Base-by-base conservation (phyloP, 2,113 vertebrate genomes). In the Andinoacara biseriatus region DNA sequence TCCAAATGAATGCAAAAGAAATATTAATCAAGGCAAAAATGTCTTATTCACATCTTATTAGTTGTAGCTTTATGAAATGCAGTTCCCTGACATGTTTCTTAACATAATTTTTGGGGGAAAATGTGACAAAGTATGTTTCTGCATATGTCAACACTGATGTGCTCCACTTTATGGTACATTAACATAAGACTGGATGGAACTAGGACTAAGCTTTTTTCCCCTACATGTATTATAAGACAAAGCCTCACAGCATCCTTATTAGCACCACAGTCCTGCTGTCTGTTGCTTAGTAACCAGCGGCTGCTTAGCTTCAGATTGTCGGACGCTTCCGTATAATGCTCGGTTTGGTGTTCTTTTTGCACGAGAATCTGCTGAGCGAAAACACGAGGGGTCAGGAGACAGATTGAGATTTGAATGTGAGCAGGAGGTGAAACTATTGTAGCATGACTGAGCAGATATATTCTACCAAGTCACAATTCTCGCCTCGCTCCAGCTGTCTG, bases 201-300 rank as follows among this genome's bases (percentile, higher is more conserved):
- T 58, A 46, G 65, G 26, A 57, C 35, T 52, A 4, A n/a, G 22
- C 35, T 62, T 81, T 67, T 26, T 46, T 33, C 10, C 1, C 65
- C 80, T 69, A 26, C 43, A 76, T 14, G 59, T 22, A 49, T 33
- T 61, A 58, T 56, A 22, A 87, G 81, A 84, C 87, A 87, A 87
- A 87, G 76, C 72, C 31, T 26, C 63, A 9, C 35, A 40, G 67
- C 83, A 60, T 90, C 67, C 61, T 65, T 40, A 75, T 81, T 84
- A 60, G 75, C 33, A 29, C 49, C 57, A 22, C 65, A 46, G 76
- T 67, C 80, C 61, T 84, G 81, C 81, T 85, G 59, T 54, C 69
- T 84, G 91, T 91, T 91, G 91, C 91, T 89, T 81, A 80, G 90
- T 85, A 90, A 91, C 87, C 11, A 58, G 84, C 69, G 52, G 65